These are phyloP conservation scores for Clupea harengus DNA, from an alignment of 2,113 vertebrate genomes.

Conservation along the genomic window DNA sequence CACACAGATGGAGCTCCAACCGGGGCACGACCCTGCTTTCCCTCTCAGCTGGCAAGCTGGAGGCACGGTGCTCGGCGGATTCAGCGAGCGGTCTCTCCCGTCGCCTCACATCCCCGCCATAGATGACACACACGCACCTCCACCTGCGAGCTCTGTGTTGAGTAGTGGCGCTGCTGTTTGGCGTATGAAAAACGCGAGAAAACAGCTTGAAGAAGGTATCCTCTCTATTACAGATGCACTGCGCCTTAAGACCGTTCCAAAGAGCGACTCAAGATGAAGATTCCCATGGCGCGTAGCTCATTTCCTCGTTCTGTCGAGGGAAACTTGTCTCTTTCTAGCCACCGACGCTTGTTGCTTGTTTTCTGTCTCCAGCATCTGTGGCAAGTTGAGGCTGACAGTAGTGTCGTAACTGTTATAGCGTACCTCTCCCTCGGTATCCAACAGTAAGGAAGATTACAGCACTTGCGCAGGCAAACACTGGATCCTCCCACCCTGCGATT, in stretches of 20 bases:
- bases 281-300: background rate
- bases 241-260: constrained; percentile 5
- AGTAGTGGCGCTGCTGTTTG: background rate
- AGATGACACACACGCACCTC: constrained; percentile 5
- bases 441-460: constrained; percentile 10
- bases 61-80: background rate
- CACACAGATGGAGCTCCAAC: background rate
- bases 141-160: background rate
- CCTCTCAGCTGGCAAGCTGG: background rate
- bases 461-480: constrained; percentile 28
- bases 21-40: constrained; percentile 9
- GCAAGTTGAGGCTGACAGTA: background rate
- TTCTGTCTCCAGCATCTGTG: background rate
- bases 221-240: background rate
- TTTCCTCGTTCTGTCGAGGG: background rate
- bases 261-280: background rate
- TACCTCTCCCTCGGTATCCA: constrained; percentile 5
- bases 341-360: constrained; percentile 13
- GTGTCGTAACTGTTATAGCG: constrained; percentile 17
- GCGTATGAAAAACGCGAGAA: background rate
- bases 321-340: background rate
- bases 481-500: constrained; percentile 36
- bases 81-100: background rate
- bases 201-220: background rate
- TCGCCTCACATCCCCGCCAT: constrained; percentile 14